These are phyloP conservation scores for Lytechinus variegatus DNA, from an alignment of 35 echinoderm and acorn worm species.

Conservation along the genomic window DNA sequence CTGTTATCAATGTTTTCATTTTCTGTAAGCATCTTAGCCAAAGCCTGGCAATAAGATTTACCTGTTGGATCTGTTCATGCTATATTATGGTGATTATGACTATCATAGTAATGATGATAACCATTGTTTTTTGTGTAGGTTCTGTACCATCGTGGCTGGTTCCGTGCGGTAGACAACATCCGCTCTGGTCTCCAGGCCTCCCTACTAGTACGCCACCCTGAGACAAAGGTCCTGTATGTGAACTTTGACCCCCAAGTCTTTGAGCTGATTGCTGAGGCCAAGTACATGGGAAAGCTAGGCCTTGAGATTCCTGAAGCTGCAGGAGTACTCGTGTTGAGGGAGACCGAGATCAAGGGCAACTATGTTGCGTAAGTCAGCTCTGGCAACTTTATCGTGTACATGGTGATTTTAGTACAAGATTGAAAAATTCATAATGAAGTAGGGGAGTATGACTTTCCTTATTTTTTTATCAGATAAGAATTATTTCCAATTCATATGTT, in stretches of 20 bases:
- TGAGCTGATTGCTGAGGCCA: constrained; percentile 97
- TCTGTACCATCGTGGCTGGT: constrained; percentile 91
- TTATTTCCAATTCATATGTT: too few relatives aligned
- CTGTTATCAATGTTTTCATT: too few relatives aligned
- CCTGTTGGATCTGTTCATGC: neutral
- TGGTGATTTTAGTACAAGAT: too few relatives aligned
- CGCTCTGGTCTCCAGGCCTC: constrained; percentile 92
- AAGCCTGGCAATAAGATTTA: neutral
- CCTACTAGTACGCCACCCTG: constrained; percentile 89
- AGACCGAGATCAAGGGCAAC: constrained; percentile 80
- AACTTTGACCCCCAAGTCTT: constrained; percentile 99
- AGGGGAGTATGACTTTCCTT: too few relatives aligned
- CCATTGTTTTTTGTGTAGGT: constrained; percentile 56
- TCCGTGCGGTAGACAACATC: constrained; percentile 89
- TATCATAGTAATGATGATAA: neutral
- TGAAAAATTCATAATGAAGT: too few relatives aligned
- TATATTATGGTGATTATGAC: neutral
- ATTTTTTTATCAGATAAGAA: too few relatives aligned
- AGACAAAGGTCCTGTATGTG: constrained; percentile 98
- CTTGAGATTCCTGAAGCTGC: constrained; percentile 91
- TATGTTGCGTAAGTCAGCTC: constrained; percentile 74
- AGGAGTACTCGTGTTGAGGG: constrained; percentile 79
- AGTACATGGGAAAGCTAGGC: constrained; percentile 92
- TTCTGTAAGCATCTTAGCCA: too few relatives aligned
- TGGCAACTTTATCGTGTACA: neutral